These are phyloP conservation scores for Nasonovia ribisnigri DNA, from an alignment of 2,888 invertebrate genomes.

Conservation along the genomic window DNA sequence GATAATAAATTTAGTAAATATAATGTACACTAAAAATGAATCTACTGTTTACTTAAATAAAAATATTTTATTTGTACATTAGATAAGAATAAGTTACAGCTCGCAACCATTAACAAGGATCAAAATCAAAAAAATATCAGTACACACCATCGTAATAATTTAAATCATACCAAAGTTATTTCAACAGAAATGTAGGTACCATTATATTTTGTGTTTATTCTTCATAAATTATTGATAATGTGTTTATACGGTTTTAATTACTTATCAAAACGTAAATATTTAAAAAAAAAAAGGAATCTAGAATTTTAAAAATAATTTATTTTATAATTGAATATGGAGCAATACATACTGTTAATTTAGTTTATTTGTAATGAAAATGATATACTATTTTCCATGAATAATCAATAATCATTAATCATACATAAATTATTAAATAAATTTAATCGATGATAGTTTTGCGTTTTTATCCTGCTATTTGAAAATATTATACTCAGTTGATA, in stretches of 20 bases:
- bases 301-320: background rate
- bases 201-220: background rate
- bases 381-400: background rate
- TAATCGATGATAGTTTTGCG: too few species aligned
- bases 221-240: background rate
- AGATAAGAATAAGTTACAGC: conserved; percentile 49
- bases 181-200: conserved; percentile 42
- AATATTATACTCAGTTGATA: background rate
- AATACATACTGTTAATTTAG: background rate
- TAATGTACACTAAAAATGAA: background rate
- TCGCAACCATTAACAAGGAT: background rate
- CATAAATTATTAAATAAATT: too few species aligned
- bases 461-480: background rate
- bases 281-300: background rate
- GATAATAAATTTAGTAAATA: conserved; percentile 53
- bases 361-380: background rate
- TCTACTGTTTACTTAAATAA: background rate
- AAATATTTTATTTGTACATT: background rate
- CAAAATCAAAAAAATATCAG: background rate
- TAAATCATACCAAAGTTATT: background rate
- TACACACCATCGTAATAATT: background rate
- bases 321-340: background rate
- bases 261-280: background rate
- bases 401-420: too few species aligned
- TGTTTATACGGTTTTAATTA: background rate